Percentiles rank a stretch among this genome's conserved stretches.
These are phyloP conservation scores for Drosophila pseudoananassae DNA, from an alignment of 1,140 invertebrate genomes.

Conservation along the genomic window DNA sequence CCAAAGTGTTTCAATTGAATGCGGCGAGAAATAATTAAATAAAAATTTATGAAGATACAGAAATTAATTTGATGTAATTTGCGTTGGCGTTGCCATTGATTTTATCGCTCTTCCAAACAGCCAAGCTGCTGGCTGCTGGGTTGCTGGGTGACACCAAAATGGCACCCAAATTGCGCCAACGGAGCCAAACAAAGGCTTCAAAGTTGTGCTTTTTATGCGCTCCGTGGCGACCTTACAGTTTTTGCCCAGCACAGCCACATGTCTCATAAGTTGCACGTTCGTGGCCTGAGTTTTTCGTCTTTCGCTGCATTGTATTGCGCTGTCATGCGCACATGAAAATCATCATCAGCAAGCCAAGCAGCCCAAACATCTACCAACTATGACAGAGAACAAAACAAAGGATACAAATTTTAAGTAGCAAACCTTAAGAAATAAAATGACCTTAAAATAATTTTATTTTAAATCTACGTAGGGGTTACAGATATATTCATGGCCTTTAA, in stretches of 20 bases:
- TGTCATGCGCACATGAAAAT: constrained; percentile 79
- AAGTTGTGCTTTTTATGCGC: constrained; percentile 67
- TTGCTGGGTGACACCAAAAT: constrained; percentile 66
- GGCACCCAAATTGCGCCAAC: constrained; percentile 75
- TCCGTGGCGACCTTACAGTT: constrained; percentile 65
- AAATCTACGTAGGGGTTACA: not conserved
- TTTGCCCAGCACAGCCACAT: constrained; percentile 44
- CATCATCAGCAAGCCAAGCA: constrained; percentile 43
- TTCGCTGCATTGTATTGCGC: constrained; percentile 76
- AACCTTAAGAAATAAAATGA: not conserved
- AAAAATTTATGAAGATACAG: constrained; percentile 67
- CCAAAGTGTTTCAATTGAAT: constrained; percentile 77
- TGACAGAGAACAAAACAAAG: constrained; percentile 22
- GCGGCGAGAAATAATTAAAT: constrained; percentile 61
- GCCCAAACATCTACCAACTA: constrained; percentile 9
- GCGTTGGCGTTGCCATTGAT: constrained; percentile 76
- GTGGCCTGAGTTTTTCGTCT: constrained; percentile 75
- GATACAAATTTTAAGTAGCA: not conserved
- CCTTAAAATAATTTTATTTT: not conserved
- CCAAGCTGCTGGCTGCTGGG: constrained; percentile 5
- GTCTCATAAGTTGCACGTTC: constrained; percentile 72
- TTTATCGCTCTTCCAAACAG: constrained; percentile 26
- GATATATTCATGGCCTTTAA: too few species aligned
- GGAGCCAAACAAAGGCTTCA: constrained; percentile 56
- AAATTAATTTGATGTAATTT: constrained; percentile 78